These are phyloP conservation scores for Diarsia dahlii DNA, from an alignment of 2,888 invertebrate species.

Conservation along the genomic window DNA sequence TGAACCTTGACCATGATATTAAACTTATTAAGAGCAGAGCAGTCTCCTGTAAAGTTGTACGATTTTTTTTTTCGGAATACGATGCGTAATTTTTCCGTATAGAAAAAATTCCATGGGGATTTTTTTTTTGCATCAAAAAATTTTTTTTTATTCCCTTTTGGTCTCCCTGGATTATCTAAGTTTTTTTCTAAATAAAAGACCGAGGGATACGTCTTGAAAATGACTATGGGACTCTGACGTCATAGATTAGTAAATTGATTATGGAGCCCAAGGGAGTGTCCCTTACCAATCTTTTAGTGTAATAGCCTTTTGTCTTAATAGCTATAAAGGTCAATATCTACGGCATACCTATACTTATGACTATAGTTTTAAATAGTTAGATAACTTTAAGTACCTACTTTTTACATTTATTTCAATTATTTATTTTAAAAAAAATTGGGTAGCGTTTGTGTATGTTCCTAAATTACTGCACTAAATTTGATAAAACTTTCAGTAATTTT, in stretches of 20 bases:
- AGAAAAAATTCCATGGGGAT: neutral
- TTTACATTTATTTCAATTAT: too few species aligned
- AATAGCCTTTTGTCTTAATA: slow-evolving; percentile 35
- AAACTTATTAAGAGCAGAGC: neutral
- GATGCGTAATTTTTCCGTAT: neutral
- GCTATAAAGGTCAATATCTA: slow-evolving; percentile 29
- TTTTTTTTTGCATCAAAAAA: neutral
- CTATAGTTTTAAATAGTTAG: neutral
- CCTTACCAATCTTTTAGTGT: slow-evolving; percentile 59
- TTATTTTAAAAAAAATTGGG: neutral
- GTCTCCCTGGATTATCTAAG: neutral
- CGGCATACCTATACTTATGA: neutral
- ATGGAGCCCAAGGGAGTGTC: slow-evolving; percentile 49
- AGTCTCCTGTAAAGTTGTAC: neutral
- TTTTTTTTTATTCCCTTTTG: neutral
- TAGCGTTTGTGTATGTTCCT: neutral
- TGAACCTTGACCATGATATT: too few species aligned
- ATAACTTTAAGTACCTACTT: neutral
- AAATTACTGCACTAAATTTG: neutral
- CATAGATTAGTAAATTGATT: slow-evolving; percentile 49
- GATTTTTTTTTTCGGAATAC: neutral
- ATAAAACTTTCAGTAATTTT: neutral
- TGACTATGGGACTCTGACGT: slow-evolving; percentile 35
- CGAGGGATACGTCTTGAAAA: slow-evolving; percentile 22
- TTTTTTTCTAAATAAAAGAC: neutral